Percentiles rank a stretch among this genome's conserved stretches.
Conservation (phyloP, 2,113 vertebrate genomes). For the Urocynchramus pylzowi region DNA sequence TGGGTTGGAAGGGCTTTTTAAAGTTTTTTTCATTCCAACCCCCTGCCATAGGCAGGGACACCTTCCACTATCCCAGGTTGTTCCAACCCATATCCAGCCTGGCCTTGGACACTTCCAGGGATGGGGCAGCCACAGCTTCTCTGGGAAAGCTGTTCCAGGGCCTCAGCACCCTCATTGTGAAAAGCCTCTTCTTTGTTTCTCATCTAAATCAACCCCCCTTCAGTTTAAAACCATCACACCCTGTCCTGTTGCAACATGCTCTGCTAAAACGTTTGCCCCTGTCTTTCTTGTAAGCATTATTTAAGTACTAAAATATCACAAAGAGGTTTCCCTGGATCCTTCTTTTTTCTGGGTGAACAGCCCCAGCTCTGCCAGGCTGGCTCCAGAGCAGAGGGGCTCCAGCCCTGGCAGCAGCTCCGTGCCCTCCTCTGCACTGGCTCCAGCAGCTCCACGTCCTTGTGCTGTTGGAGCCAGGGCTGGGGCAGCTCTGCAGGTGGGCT, state of each 20-base stretch:
- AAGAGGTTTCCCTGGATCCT: fast-evolving
- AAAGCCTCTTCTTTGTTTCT: background rate
- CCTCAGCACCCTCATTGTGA: fast-evolving
- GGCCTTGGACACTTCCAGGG: background rate
- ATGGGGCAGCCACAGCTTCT: background rate
- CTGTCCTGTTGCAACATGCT: background rate
- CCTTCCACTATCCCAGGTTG: fast-evolving
- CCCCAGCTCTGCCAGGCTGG: background rate
- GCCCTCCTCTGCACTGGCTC: background rate
- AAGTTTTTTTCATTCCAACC: background rate
- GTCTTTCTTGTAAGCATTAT: fast-evolving
- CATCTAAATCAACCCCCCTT: background rate
- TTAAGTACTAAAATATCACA: background rate
- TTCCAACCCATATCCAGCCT: fast-evolving
- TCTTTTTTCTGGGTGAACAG: fast-evolving
- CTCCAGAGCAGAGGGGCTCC: background rate
- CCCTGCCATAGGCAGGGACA: background rate
- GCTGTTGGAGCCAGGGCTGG: background rate
- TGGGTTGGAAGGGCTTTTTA: background rate
- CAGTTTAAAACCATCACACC: background rate
- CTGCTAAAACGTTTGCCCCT: background rate
- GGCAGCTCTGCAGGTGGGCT: background rate
- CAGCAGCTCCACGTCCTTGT: background rate
- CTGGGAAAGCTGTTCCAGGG: background rate
- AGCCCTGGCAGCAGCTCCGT: background rate